Evolutionary conservation across 2,888 invertebrate species (phyloP).

Genomic region (Creontiades dilutus): DNA sequence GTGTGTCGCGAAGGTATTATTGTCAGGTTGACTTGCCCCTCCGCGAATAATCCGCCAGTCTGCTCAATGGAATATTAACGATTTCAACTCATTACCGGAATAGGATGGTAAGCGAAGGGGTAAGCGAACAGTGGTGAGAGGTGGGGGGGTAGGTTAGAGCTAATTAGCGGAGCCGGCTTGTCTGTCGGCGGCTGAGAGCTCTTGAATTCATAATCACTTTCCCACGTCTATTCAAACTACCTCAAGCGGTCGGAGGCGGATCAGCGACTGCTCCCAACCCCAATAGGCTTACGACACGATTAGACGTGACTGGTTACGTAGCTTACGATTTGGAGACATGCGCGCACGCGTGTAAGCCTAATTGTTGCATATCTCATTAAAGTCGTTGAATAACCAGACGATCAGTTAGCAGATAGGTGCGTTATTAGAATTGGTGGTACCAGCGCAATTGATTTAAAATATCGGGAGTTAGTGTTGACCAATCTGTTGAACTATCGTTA

Average conservation of each 20-base stretch:
- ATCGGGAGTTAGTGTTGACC: no score
- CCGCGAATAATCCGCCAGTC: conserved; percentile 41
- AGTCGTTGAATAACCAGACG: no score
- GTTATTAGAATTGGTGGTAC: no score
- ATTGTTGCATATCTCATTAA: no score
- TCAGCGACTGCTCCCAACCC: background rate
- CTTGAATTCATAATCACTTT: conserved; percentile 58
- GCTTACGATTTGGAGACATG: background rate
- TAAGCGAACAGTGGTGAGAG: background rate
- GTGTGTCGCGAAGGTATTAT: background rate
- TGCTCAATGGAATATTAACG: conserved; percentile 52
- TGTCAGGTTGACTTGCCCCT: conserved; percentile 22
- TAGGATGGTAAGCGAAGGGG: conserved; percentile 20
- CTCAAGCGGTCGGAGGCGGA: background rate
- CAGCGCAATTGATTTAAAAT: no score
- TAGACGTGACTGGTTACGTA: background rate
- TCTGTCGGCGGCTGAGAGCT: conserved; percentile 44
- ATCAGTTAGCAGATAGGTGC: no score
- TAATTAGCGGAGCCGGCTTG: conserved; percentile 20
- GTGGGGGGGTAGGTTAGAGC: background rate
- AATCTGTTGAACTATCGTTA: no score
- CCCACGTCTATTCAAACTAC: conserved; percentile 30
- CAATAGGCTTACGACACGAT: conserved; percentile 21
- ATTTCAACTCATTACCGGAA: conserved; percentile 59
- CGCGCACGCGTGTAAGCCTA: background rate